Evolutionary conservation across 2,888 invertebrate genomes (phyloP), one percentile per base, ranked within the genome.

Genomic region (Melangyna quadrimaculata): DNA sequence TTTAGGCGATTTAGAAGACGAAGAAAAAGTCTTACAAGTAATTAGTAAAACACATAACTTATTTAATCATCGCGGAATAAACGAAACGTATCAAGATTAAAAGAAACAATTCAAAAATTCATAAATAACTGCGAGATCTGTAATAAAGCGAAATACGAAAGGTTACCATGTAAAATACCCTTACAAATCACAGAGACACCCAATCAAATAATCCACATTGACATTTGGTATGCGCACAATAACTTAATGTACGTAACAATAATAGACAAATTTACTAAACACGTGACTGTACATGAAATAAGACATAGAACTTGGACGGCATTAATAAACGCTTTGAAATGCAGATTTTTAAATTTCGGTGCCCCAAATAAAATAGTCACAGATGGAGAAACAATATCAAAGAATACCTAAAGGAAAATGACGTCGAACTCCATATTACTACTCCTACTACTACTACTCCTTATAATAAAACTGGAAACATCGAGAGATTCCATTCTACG

Each of bases 11-110:
- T 32, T 74, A 19, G 45, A 65, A 12, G 61, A 80, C 17, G 63
- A 74, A 53, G 67, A 73, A 69, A 79, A 73, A 51, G 48, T 29
- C 29, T 65, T 48, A 24, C 65, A 19, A 48, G 4, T 55, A 35
- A 45, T 45, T 43, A 43, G n/a, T 7, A 51, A 51, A 51, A 51
- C 51, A 24, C 51, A 27, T 51, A 24, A 24, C 14, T 7, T 51
- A 51, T 51, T 51, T 27, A 51, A 77, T 43, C 70, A 77, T 12
- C 67, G 67, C 12, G 81, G 75, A 9, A 57, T 81, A 32, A 77
- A 71, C 8, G 81, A 72, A 51, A 51, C 51, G 6, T 51, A 51
- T 24, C 27, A 24, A 51, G 27, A 2, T 27, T 51, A 24, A 51
- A 51, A 51, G 27, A 51, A 12, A 12, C 24, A 22, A 51, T 51